Percentiles rank a stretch among this genome's conserved stretches.
phyloP scores from a whole-genome alignment of 2,888 invertebrate genomes.

The Sturmia bella region DNA sequence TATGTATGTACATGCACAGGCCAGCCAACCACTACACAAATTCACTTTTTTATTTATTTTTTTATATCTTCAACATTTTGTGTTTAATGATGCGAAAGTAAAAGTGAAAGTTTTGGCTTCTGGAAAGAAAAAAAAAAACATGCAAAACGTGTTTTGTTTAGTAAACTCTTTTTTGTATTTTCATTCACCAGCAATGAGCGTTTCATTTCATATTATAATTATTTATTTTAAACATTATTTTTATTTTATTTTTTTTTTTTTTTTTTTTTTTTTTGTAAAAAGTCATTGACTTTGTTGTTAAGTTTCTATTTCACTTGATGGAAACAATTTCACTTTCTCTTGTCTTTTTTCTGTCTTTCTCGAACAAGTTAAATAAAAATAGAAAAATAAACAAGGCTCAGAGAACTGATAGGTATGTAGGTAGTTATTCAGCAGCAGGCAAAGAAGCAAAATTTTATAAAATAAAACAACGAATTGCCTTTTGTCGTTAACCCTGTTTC shows the following conservation, averaged over 20 bases:
- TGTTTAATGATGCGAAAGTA: slow-evolving; percentile 69
- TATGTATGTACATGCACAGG: too few species aligned
- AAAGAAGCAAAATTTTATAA: too few species aligned
- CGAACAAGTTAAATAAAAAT: too few species aligned
- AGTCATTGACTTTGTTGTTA: slow-evolving; percentile 50
- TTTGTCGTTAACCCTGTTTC: too few species aligned
- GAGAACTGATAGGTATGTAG: too few species aligned
- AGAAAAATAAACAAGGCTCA: too few species aligned
- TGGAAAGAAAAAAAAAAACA: slow-evolving; percentile 11
- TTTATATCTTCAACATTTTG: slow-evolving; percentile 39
- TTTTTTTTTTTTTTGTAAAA: too few species aligned
- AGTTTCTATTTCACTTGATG: slow-evolving; percentile 43
- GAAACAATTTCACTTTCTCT: slow-evolving; percentile 62
- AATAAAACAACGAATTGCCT: too few species aligned
- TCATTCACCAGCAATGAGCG: slow-evolving; percentile 9
- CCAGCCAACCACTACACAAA: too few species aligned
- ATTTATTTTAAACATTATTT: slow-evolving; percentile 17
- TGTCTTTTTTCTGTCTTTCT: neutral
- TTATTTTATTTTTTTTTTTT: too few species aligned
- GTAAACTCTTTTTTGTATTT: neutral
- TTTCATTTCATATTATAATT: neutral
- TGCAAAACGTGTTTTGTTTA: slow-evolving; percentile 57
- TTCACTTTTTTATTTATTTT: neutral
- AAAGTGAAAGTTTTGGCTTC: slow-evolving; percentile 67
- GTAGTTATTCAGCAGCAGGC: too few species aligned